A percentile compares a stretch with the other conserved stretches of the same genome.
Conservation (phyloP, 2,888 invertebrate species). For the Drosophila borborema region DNA sequence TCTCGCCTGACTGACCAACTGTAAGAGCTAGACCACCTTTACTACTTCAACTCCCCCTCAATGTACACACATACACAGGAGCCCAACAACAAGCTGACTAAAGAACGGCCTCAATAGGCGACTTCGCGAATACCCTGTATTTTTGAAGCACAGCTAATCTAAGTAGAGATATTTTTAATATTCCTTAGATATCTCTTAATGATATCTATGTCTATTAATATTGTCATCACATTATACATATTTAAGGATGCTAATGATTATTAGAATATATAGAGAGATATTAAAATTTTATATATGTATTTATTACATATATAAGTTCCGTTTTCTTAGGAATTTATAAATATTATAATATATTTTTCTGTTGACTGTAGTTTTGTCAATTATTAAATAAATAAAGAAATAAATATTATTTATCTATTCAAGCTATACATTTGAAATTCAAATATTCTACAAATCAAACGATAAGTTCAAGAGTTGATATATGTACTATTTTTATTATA, state of each 20-base stretch:
- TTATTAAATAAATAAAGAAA: no score
- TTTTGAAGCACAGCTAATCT: no score
- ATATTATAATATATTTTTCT: no score
- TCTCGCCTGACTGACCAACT: conserved; percentile 79
- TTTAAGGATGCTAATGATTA: neutral
- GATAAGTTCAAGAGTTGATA: no score
- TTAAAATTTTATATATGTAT: no score
- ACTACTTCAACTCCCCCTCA: conserved; percentile 50
- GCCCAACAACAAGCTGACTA: conserved; percentile 10
- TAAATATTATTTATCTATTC: neutral
- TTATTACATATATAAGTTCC: no score
- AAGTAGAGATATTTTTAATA: neutral
- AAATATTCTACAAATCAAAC: no score
- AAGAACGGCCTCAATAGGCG: neutral
- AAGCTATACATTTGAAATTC: neutral
- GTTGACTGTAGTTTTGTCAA: no score
- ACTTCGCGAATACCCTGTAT: conserved; percentile 21
- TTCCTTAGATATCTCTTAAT: neutral
- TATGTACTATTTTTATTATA: no score
- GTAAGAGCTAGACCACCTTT: conserved; percentile 49
- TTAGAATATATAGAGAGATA: neutral
- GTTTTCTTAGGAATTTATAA: no score
- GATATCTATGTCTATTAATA: neutral
- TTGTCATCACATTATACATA: neutral
- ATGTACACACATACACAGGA: conserved; percentile 12